Evolutionary conservation across 1,140 invertebrate genomes (phyloP).

Genomic region (Neodiprion lecontei): DNA sequence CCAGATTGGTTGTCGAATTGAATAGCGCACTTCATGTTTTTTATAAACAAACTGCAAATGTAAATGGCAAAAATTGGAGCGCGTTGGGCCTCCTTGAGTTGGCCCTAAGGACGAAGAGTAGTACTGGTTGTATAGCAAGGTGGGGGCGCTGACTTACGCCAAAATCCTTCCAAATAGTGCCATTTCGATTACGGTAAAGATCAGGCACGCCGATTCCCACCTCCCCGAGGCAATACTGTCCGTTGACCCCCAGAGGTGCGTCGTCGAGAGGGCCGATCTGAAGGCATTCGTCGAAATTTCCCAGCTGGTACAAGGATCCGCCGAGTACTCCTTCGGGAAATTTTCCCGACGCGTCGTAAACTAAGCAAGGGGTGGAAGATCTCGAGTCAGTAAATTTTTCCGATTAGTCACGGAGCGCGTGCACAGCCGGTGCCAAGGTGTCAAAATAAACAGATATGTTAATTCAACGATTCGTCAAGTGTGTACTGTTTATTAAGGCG

Average conservation of each 20-base stretch:
- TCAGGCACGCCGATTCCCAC: constrained; percentile 52
- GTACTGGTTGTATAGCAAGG: too few species aligned
- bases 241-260: constrained; percentile 47
- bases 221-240: constrained; percentile 70
- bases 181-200: constrained; percentile 24
- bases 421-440: too few species aligned
- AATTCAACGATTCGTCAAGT: too few species aligned
- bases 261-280: constrained; percentile 43
- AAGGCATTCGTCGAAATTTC: constrained; percentile 75
- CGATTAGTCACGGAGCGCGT: not conserved
- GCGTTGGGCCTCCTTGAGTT: too few species aligned
- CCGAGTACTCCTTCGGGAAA: constrained; percentile 68
- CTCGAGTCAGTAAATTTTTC: constrained; percentile 1
- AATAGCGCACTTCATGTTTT: too few species aligned
- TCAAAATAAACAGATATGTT: too few species aligned
- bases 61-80: too few species aligned
- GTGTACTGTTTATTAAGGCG: too few species aligned
- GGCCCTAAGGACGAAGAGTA: too few species aligned
- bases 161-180: constrained; percentile 44
- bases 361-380: constrained; percentile 54
- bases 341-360: constrained; percentile 72
- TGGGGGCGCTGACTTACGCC: constrained; percentile 14
- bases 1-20: too few species aligned
- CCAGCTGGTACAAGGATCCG: constrained; percentile 69
- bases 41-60: too few species aligned